Evolutionary conservation across 2,113 vertebrate species (phyloP).

Genomic region (Gadus chalcogrammus): DNA sequence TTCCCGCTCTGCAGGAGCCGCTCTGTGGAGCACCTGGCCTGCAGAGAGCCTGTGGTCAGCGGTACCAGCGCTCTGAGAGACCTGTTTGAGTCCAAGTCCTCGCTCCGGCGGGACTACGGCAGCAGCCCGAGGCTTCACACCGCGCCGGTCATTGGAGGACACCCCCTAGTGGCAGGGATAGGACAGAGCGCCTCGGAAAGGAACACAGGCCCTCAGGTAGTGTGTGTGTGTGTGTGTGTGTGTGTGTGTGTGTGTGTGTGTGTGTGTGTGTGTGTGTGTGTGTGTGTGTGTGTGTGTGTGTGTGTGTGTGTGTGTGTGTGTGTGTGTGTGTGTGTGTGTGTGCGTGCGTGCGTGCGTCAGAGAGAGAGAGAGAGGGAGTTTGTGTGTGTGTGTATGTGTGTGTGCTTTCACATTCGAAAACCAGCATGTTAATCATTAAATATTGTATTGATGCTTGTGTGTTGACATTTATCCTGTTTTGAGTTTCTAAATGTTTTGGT

Average conservation of each 20-base stretch:
- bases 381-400: not conserved
- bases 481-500: no score
- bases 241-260: not conserved
- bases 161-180: constrained; percentile 38
- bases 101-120: constrained; percentile 26
- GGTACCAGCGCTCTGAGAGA: constrained; percentile 56
- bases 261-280: not conserved
- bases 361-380: not conserved
- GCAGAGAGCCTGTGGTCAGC: constrained; percentile 29
- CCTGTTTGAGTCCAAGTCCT: constrained; percentile 68
- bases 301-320: no score
- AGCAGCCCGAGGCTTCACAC: constrained; percentile 38
- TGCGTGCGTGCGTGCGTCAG: no score
- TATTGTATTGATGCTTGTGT: not conserved
- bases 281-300: not conserved
- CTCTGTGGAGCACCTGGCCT: constrained; percentile 61
- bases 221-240: not conserved
- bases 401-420: not conserved
- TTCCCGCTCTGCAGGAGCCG: constrained; percentile 45
- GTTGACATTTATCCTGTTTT: not conserved
- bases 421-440: not conserved
- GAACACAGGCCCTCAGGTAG: constrained; percentile 46
- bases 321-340: no score
- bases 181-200: constrained; percentile 29
- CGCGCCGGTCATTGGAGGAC: constrained; percentile 10